These are phyloP conservation scores for Nasonovia ribisnigri DNA, from an alignment of 2,888 invertebrate genomes.

Conservation along the genomic window DNA sequence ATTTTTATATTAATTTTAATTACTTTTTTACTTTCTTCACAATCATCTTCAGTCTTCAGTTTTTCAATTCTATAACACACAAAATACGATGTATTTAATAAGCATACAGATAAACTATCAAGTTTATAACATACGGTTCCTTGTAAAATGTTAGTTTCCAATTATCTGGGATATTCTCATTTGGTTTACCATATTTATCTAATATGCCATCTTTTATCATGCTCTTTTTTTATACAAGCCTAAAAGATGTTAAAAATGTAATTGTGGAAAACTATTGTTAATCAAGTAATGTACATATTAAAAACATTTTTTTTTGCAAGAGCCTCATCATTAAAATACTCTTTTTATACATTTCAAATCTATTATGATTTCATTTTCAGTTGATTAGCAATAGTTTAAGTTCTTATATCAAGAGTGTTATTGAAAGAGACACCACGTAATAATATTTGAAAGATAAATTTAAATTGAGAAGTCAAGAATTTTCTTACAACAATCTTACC, in stretches of 20 bases:
- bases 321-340: background rate
- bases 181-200: slow-evolving; percentile 96
- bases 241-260: slow-evolving; percentile 67
- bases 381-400: background rate
- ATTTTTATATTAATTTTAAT: background rate
- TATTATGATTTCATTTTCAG: background rate
- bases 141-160: slow-evolving; percentile 78
- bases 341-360: background rate
- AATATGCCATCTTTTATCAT: slow-evolving; percentile 91
- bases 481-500: too few relatives aligned
- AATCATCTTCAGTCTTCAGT: slow-evolving; percentile 33
- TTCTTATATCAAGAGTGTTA: too few relatives aligned
- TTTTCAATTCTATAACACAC: slow-evolving; percentile 63
- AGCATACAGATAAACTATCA: background rate
- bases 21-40: slow-evolving; percentile 30
- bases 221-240: slow-evolving; percentile 89
- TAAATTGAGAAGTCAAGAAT: too few relatives aligned
- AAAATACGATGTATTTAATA: slow-evolving; percentile 69
- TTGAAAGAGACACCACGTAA: too few relatives aligned
- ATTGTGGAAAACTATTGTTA: background rate
- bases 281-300: background rate
- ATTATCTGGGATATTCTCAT: slow-evolving; percentile 93
- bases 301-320: background rate
- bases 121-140: slow-evolving; percentile 40
- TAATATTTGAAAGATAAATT: too few relatives aligned